phyloP scores from a whole-genome alignment of 92 coral and sea anemone genomes.

The Epizoanthus illoricatus region DNA sequence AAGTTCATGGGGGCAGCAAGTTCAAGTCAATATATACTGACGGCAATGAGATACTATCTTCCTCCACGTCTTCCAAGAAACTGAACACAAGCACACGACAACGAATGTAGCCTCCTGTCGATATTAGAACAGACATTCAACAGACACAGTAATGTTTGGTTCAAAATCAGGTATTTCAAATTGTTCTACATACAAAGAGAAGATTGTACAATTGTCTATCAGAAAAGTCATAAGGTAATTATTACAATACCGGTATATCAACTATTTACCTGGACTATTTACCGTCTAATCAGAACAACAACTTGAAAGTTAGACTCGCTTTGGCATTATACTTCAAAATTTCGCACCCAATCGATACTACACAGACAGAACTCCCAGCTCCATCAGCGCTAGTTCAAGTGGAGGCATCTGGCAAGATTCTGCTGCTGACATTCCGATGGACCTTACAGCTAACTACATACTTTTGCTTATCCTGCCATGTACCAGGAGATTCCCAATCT shows the following conservation, averaged over 20 bases:
- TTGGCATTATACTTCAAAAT: no score
- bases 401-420: no score
- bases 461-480: no score
- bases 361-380: no score
- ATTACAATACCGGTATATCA: constrained; percentile 1
- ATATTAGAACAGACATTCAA: not conserved
- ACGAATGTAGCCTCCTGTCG: not conserved
- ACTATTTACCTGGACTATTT: not conserved
- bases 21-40: no score
- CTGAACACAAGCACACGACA: constrained; percentile 3
- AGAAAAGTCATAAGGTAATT: not conserved
- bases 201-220: not conserved
- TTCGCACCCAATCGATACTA: no score
- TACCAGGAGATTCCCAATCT: no score
- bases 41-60: no score
- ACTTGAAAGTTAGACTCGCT: not conserved
- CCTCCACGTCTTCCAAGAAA: not conserved
- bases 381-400: no score
- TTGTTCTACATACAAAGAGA: not conserved
- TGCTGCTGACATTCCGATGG: no score
- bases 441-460: no score
- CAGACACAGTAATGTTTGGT: not conserved
- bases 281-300: not conserved
- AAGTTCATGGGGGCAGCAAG: no score
- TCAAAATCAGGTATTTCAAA: constrained; percentile 6